These are phyloP conservation scores for Frieseomelitta varia DNA, from an alignment of 1,140 invertebrate genomes.

Conservation along the genomic window DNA sequence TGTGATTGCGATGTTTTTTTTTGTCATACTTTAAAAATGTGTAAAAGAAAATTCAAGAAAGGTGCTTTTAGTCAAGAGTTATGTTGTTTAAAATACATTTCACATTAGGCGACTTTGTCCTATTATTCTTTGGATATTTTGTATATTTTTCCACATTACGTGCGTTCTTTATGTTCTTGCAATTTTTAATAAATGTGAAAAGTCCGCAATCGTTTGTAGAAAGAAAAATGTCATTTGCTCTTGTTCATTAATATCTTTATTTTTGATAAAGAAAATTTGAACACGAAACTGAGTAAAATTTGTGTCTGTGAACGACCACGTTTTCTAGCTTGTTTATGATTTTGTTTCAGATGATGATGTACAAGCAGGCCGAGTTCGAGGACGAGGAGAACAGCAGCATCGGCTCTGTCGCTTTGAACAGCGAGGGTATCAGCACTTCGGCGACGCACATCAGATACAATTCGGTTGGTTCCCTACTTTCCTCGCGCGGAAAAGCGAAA, in stretches of 20 bases:
- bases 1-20: no score
- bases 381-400: constrained; percentile 92
- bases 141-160: no score
- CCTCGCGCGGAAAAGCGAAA: no score
- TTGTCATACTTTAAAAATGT: no score
- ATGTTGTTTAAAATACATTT: no score
- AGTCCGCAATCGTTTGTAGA: background rate
- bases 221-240: background rate
- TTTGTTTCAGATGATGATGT: constrained; percentile 89
- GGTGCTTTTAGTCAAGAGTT: no score
- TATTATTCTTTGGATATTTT: no score
- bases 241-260: background rate
- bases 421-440: constrained; percentile 86
- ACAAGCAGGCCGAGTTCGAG: constrained; percentile 92
- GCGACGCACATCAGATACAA: constrained; percentile 92
- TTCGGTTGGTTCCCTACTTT: constrained; percentile 83
- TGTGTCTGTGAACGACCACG: background rate
- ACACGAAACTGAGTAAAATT: background rate
- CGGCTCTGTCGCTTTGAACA: constrained; percentile 88
- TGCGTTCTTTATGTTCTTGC: no score
- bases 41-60: no score
- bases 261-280: background rate
- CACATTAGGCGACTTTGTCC: no score
- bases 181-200: no score
- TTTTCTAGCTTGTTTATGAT: background rate